These are phyloP conservation scores for Malaclemys terrapin DNA, from an alignment of 2,113 vertebrate species.

Conservation along the genomic window DNA sequence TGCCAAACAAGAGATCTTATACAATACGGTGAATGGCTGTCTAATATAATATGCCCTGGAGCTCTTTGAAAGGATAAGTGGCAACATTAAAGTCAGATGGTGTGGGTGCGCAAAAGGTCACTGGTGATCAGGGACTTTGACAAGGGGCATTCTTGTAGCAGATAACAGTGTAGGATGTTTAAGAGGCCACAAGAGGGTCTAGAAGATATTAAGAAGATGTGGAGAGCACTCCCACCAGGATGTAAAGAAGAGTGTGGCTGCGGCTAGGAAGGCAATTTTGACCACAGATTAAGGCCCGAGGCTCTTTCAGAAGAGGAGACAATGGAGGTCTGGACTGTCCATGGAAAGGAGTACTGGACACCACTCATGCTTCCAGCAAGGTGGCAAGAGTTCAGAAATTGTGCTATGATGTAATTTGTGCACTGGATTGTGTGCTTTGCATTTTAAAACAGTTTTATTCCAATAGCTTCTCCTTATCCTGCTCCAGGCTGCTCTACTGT, in stretches of 20 bases:
- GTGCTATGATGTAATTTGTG: background rate
- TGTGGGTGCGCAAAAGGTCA: background rate
- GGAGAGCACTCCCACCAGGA: fast-evolving
- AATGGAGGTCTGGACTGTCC: background rate
- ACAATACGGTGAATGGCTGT: background rate
- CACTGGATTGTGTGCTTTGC: background rate
- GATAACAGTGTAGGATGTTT: background rate
- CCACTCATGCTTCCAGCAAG: background rate
- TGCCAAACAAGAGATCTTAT: background rate
- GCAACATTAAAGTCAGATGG: background rate
- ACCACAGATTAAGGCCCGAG: background rate
- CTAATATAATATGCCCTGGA: background rate
- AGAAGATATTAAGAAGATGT: background rate
- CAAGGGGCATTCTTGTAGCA: background rate
- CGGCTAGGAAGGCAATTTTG: background rate
- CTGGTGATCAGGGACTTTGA: background rate
- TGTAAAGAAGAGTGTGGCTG: background rate
- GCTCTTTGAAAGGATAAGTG: background rate
- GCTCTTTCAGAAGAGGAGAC: background rate
- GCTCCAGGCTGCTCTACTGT: background rate
- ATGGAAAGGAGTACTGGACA: background rate
- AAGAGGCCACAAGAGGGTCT: background rate
- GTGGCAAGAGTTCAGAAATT: background rate
- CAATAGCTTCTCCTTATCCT: background rate
- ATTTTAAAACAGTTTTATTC: background rate